Conservation (phyloP, 2,888 invertebrate species). For the Oxytorus armatus region DNA sequence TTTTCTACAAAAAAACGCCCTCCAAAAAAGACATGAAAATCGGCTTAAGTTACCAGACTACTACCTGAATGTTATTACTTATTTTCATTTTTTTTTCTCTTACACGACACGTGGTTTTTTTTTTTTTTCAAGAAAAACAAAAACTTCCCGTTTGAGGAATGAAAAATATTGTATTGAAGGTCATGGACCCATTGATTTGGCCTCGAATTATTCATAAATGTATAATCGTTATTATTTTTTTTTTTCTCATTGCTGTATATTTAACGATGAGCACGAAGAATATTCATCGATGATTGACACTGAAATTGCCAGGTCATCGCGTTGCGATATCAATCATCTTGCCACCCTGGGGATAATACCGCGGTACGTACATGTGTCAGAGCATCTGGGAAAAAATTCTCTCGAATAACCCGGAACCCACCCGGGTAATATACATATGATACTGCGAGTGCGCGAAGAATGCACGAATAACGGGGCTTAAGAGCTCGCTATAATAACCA, state of each 20-base stretch:
- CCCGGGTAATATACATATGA: not conserved
- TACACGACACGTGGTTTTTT: too few species aligned
- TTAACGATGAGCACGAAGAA: slow-evolving; percentile 3
- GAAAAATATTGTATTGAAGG: too few species aligned
- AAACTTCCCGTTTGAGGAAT: too few species aligned
- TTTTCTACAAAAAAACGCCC: too few species aligned
- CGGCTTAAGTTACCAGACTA: too few species aligned
- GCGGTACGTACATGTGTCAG: slow-evolving; percentile 19
- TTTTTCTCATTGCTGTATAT: not conserved
- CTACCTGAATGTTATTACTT: too few species aligned
- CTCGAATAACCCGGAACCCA: slow-evolving; percentile 22
- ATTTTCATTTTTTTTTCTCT: too few species aligned
- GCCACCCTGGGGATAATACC: slow-evolving; percentile 14
- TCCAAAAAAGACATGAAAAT: too few species aligned
- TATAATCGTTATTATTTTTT: not conserved
- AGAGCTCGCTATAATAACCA: slow-evolving; percentile 49
- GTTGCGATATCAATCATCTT: slow-evolving; percentile 27
- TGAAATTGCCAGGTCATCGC: slow-evolving; percentile 5
- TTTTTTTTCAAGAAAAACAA: too few species aligned
- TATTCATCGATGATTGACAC: slow-evolving; percentile 10
- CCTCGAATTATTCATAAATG: not conserved
- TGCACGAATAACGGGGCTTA: slow-evolving; percentile 59
- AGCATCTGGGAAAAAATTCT: slow-evolving; percentile 29
- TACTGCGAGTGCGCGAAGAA: slow-evolving; percentile 21
- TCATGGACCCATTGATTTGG: not conserved